A percentile compares a stretch with the other conserved stretches of the same genome.
These are phyloP conservation scores for Apeltes quadracus DNA, from an alignment of 2,113 vertebrate species.

Conservation along the genomic window DNA sequence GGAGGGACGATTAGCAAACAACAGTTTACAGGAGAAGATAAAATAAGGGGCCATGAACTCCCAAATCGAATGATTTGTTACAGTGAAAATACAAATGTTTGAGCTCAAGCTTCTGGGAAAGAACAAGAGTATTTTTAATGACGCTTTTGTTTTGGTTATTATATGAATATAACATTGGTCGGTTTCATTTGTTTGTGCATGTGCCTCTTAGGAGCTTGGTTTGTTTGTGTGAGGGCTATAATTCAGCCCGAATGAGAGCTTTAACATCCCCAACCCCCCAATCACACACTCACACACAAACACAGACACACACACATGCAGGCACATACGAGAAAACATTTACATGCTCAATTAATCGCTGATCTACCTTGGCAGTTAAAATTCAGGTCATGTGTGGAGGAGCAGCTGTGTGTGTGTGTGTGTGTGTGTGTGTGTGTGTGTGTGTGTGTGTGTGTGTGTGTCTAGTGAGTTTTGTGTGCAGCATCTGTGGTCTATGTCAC, in stretches of 20 bases:
- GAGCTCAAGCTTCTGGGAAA: constrained; percentile 32
- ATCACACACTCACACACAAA: constrained; percentile 7
- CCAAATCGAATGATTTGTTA: constrained; percentile 29
- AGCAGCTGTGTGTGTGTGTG: constrained; percentile 59
- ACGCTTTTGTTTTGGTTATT: constrained; percentile 8
- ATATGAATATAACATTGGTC: constrained; percentile 20
- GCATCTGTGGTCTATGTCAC: constrained; percentile 65
- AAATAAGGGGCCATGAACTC: constrained; percentile 31
- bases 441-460: constrained; percentile 24
- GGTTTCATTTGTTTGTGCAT: constrained; percentile 13
- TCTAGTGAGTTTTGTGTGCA: constrained; percentile 64
- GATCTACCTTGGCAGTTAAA: constrained; percentile 64
- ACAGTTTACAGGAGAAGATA: constrained; percentile 32
- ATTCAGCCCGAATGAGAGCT: constrained; percentile 43
- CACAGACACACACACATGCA: constrained; percentile 8
- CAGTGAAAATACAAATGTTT: constrained; percentile 37
- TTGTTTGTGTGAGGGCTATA: constrained; percentile 29
- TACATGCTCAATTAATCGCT: constrained; percentile 65
- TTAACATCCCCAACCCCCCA: constrained; percentile 13
- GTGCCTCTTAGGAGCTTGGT: constrained; percentile 9
- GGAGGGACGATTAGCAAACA: constrained; percentile 31
- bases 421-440: constrained; percentile 28
- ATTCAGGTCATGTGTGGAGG: constrained; percentile 74
- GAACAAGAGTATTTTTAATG: constrained; percentile 10
- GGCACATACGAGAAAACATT: constrained; percentile 22